phyloP scores from a whole-genome alignment of 1,140 invertebrate species.

The Triops longicaudatus region DNA sequence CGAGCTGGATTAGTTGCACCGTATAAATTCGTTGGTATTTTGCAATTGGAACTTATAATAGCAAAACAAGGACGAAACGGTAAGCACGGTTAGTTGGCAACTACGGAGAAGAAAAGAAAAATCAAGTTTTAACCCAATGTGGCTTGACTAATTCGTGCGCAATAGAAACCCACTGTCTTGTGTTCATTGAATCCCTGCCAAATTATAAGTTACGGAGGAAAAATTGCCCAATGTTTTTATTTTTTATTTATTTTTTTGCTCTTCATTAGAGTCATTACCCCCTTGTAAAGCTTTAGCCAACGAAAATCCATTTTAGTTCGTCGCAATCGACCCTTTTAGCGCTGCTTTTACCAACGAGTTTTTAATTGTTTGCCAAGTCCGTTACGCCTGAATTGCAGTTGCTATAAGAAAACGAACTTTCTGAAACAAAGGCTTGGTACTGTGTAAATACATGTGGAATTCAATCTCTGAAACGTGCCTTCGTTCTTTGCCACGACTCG shows the following conservation, averaged over 20 bases:
- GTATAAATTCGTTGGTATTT: neutral
- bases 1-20: neutral
- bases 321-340: neutral
- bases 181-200: conserved; percentile 1
- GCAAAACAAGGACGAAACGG: neutral
- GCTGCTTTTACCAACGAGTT: neutral
- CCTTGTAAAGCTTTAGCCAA: conserved; percentile 8
- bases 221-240: neutral
- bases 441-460: conserved; percentile 15
- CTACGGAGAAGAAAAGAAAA: neutral
- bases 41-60: neutral
- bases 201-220: neutral
- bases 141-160: conserved; percentile 13
- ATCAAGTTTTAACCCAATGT: neutral
- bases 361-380: conserved; percentile 11
- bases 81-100: neutral
- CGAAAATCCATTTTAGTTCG: conserved; percentile 12
- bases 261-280: neutral
- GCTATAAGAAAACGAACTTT: neutral
- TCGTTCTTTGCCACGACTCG: neutral
- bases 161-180: conserved; percentile 10
- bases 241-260: too few species aligned
- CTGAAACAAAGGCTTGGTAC: neutral
- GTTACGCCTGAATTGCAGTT: neutral
- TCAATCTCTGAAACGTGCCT: neutral